Base-by-base conservation (phyloP, 2,888 invertebrate genomes). In the Diarsia rubi region DNA sequence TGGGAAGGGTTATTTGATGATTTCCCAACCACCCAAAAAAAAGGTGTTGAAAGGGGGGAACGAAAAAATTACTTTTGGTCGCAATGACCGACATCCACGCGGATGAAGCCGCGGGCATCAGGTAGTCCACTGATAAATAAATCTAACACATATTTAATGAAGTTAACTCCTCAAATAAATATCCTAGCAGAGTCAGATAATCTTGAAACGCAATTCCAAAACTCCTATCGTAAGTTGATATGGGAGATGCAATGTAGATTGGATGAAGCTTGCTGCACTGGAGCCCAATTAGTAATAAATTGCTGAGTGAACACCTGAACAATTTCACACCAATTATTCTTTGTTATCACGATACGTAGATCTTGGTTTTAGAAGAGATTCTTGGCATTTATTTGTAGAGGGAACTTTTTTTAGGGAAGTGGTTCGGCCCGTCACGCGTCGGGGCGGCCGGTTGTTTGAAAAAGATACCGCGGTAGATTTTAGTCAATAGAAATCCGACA, bases 231-330 rank as follows among this genome's bases (percentile, higher is more conserved):
- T 65, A 69, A 78, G 54, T 57, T 69, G 52, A 45, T 65, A 47
- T 45, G 67, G 31, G 27, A 78, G 24, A 68, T 76, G 66, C 49
- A 70, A 59, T 59, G 42, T 54, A 76, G 57, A 59, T 52, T 47
- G 14, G 47, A 54, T 12, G 49, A 68, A 59, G 54, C 49, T 47
- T 47, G 71, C 62, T 59, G 27, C 60, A 62, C 31, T 42, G 19
- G 47, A 60, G 12, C 24, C 59, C 82, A 80, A 71, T 80, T 80
- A 80, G 60, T 65, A 72, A 72, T 60, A 68, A 72, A 72, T 60
- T 78, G 67, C 47, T 71, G 59, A 54, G 54, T 67, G 47, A 57
- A 54, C 59, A 1, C n/a, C 24, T 27, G 24, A 45, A 47, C 37
- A 57, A 31, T 83, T 68, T 65, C 27, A 47, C 54, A 68, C 72